Conservation (phyloP, 2,797 vertebrate species). For the Characodon lateralis region DNA sequence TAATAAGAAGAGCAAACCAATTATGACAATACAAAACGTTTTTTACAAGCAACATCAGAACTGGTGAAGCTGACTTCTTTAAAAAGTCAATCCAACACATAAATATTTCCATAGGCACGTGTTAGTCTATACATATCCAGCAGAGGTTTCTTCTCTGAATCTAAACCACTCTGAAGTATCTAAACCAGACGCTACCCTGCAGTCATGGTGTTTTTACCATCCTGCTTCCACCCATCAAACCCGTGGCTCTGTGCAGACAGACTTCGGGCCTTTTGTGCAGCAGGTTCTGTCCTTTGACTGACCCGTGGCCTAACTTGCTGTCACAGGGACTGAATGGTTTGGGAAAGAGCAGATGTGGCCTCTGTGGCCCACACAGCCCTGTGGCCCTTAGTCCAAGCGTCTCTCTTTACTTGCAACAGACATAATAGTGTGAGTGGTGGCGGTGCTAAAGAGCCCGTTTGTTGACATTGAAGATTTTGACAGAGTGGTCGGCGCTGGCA, state of each 20-base stretch:
- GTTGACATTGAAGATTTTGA: slow-evolving; percentile 94
- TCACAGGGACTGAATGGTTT: slow-evolving; percentile 55
- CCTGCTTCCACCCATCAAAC: slow-evolving; percentile 54
- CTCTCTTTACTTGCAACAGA: slow-evolving; percentile 44
- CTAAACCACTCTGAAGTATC: slow-evolving; percentile 48
- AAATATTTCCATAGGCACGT: slow-evolving; percentile 9
- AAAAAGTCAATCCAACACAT: background rate
- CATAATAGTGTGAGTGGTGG: slow-evolving; percentile 66
- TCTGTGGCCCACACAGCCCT: slow-evolving; percentile 41
- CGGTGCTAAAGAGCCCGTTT: slow-evolving; percentile 80
- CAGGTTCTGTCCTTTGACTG: slow-evolving; percentile 57
- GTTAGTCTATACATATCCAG: slow-evolving; percentile 8
- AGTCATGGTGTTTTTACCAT: slow-evolving; percentile 45
- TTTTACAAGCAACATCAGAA: background rate
- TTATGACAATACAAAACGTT: slow-evolving; percentile 1
- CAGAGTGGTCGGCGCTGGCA: slow-evolving; percentile 88
- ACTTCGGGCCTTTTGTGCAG: slow-evolving; percentile 42
- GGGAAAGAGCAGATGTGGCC: slow-evolving; percentile 69
- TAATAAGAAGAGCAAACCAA: background rate
- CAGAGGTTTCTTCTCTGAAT: slow-evolving; percentile 32
- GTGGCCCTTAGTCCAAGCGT: slow-evolving; percentile 54
- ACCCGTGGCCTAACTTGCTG: slow-evolving; percentile 61
- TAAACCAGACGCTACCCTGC: slow-evolving; percentile 19
- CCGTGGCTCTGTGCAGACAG: slow-evolving; percentile 43
- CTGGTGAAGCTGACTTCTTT: background rate